Base-by-base conservation (phyloP, 2,888 invertebrate genomes). In the Chloromyia formosa region DNA sequence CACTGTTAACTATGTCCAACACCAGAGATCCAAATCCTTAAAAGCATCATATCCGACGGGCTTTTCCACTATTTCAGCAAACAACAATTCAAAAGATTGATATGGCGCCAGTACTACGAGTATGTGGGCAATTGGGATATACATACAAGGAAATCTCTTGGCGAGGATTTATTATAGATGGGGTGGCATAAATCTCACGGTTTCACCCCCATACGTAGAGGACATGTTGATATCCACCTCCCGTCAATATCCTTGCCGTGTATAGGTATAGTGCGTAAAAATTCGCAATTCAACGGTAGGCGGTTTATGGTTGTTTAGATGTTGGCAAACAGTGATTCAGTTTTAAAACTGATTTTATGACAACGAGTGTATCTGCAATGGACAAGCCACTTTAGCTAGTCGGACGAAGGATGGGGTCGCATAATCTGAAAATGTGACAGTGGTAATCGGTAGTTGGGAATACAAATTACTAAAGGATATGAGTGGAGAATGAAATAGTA, bases 141-240 rank as follows among this genome's bases (percentile, higher is more conserved):
- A n/a, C 49, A 49, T 49, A n/a, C 3, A 12, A 49, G 49, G 49
- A 49, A 49, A 49, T 7, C 49, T 49, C 5, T 35, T 35, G 27
- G 49, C 10, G 10, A 49, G 49, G 49, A 49, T 49, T 49, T 49
- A 49, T 49, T 49, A 49, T 49, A n/a, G 16, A n/a, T 49, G 16
- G 49, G 49, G 49, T 49, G 49, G 49, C 49, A 49, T 49, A 49
- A 49, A 49, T 49, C 49, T 49, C 49, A 49, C 49, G 49, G 14
- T 49, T 49, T 3, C 14, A 35, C 27, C 49, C 49, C 10, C 14
- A n/a, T 5, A 49, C 3, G 49, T n/a, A 35, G 7, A 35, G 27
- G 7, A 35, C 2, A 35, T 35, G 27, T 7, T 7, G 27, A 35
- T 4, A 35, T 35, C 27, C 7, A 35, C 27, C 27, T 35, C 27